Percentiles rank a stretch among this genome's conserved stretches.
Conservation (phyloP, 2,797 vertebrate species). For the Potorous gilbertii region DNA sequence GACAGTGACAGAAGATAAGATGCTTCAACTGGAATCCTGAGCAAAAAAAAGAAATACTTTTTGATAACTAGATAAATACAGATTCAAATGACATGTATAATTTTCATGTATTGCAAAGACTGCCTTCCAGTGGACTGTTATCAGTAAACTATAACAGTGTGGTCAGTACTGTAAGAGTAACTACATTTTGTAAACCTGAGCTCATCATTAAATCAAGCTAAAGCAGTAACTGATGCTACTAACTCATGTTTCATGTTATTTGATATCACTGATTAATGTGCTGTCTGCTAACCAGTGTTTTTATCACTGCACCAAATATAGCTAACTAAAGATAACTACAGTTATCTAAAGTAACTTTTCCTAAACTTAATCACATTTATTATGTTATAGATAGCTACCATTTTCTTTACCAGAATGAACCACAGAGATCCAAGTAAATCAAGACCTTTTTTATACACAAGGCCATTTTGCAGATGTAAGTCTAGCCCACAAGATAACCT, state of each 20-base stretch:
- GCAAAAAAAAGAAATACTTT: conserved; percentile 66
- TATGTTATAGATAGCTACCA: conserved; percentile 2
- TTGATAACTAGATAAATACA: conserved; percentile 47
- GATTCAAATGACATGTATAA: conserved; percentile 22
- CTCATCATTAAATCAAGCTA: conserved; percentile 58
- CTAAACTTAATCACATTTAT: conserved; percentile 35
- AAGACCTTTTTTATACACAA: conserved; percentile 46
- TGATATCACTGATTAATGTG: conserved; percentile 26
- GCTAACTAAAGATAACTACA: background rate
- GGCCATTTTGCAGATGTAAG: conserved; percentile 34
- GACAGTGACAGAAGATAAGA: conserved; percentile 78
- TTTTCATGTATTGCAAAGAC: conserved; percentile 44
- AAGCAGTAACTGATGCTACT: conserved; percentile 25
- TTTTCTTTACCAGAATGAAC: conserved; percentile 19
- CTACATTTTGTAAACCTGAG: conserved; percentile 64
- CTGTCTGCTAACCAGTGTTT: conserved; percentile 49
- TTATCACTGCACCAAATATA: background rate
- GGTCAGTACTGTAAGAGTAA: conserved; percentile 58
- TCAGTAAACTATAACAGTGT: conserved; percentile 14
- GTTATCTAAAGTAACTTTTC: conserved; percentile 47
- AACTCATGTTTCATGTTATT: background rate
- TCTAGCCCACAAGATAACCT: conserved; percentile 36
- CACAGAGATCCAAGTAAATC: conserved; percentile 36
- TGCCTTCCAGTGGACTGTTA: conserved; percentile 22
- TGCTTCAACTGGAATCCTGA: conserved; percentile 82